Percentiles rank a stretch among this genome's conserved stretches.
These are phyloP conservation scores for Helicolenus hilgendorfi DNA, from an alignment of 2,797 vertebrate genomes.

Conservation along the genomic window DNA sequence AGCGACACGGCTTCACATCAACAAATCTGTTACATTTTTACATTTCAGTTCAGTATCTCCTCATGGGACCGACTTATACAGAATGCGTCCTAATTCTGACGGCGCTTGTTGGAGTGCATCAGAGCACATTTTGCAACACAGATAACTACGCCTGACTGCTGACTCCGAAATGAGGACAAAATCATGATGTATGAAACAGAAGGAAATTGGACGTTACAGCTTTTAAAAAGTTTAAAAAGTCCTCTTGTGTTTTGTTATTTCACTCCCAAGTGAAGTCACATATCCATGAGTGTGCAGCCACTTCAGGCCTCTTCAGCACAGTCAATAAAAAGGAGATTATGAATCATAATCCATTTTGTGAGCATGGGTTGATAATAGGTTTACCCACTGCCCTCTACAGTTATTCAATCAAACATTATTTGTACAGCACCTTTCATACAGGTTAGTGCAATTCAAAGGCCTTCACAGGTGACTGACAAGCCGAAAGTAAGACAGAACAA, in stretches of 20 bases:
- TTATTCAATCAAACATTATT: too few relatives aligned
- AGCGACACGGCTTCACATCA: slow-evolving; percentile 26
- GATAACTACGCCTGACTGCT: slow-evolving; percentile 45
- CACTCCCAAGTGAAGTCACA: not conserved
- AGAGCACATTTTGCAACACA: slow-evolving; percentile 23
- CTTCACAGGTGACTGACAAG: too few relatives aligned
- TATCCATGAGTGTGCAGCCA: not conserved
- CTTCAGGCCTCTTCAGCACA: not conserved
- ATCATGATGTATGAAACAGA: not conserved
- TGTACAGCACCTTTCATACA: too few relatives aligned
- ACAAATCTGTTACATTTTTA: slow-evolving; percentile 60
- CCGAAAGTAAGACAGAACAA: too few relatives aligned
- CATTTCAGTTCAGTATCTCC: slow-evolving; percentile 40
- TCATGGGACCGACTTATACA: slow-evolving; percentile 43
- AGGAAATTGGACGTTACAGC: not conserved
- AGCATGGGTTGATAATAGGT: not conserved
- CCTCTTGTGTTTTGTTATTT: not conserved
- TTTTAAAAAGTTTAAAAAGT: slow-evolving; percentile 16
- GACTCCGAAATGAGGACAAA: slow-evolving; percentile 50
- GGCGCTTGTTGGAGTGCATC: slow-evolving; percentile 34
- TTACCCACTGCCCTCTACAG: not conserved
- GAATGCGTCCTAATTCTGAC: slow-evolving; percentile 62
- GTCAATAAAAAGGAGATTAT: not conserved
- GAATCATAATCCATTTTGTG: not conserved
- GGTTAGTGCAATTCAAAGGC: too few relatives aligned